These are phyloP conservation scores for Plutomurus gul DNA, from an alignment of 1,140 invertebrate genomes.

Conservation along the genomic window DNA sequence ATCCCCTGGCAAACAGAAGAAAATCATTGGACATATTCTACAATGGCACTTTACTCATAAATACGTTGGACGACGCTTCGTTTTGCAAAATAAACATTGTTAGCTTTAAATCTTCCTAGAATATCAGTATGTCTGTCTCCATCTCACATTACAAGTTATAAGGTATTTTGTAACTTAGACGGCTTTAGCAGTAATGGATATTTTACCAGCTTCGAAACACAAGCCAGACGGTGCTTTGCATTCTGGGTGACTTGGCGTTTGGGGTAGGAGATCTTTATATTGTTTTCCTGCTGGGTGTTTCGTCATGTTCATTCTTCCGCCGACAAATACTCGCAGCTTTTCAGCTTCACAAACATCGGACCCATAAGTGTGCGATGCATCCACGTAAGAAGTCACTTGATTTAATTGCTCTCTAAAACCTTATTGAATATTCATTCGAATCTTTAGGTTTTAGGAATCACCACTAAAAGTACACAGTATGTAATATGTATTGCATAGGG, in stretches of 20 bases:
- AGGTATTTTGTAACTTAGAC: too few relatives aligned
- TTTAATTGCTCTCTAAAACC: conserved; percentile 67
- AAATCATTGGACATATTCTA: conserved; percentile 4
- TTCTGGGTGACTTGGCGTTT: conserved; percentile 66
- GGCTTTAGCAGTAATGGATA: conserved; percentile 71
- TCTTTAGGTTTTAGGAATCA: not conserved
- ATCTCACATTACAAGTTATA: too few relatives aligned
- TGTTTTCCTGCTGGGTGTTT: conserved; percentile 55
- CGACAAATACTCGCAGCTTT: conserved; percentile 57
- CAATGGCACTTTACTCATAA: not conserved
- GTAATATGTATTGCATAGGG: too few relatives aligned
- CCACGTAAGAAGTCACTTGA: conserved; percentile 68
- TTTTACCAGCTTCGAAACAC: conserved; percentile 84
- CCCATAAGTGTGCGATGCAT: conserved; percentile 68
- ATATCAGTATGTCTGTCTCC: too few relatives aligned
- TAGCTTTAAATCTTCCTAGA: too few relatives aligned
- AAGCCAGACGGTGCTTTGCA: conserved; percentile 80
- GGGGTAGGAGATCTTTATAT: conserved; percentile 57
- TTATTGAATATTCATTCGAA: not conserved
- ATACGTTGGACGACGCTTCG: too few relatives aligned
- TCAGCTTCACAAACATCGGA: conserved; percentile 65
- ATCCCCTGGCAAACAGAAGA: conserved; percentile 62
- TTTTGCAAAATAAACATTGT: too few relatives aligned
- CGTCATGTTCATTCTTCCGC: conserved; percentile 59
- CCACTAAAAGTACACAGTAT: too few relatives aligned